Percentiles rank a stretch among this genome's conserved stretches.
Evolutionary conservation across 2,113 vertebrate species (phyloP).

Genomic region (Acrocephalus kingi): DNA sequence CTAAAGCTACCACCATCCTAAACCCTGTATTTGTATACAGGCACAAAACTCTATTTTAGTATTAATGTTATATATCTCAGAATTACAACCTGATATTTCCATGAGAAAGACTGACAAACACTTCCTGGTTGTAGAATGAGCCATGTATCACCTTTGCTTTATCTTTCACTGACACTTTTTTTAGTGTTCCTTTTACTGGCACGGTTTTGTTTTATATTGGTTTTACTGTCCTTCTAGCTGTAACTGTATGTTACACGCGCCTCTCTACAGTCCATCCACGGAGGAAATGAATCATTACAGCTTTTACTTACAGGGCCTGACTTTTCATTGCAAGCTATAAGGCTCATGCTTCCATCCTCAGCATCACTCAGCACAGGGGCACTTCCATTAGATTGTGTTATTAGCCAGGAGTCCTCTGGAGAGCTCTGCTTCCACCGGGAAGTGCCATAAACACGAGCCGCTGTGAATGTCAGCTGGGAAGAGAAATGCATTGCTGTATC

Average conservation of each 20-base stretch:
- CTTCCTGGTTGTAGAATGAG: background rate
- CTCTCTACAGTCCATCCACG: background rate
- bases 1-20: background rate
- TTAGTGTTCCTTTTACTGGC: conserved; percentile 10
- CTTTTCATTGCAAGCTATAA: background rate
- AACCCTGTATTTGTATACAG: background rate
- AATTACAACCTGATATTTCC: background rate
- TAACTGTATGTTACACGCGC: background rate
- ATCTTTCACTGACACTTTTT: background rate
- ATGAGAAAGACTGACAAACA: background rate
- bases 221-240: background rate
- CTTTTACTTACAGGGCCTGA: conserved; percentile 13
- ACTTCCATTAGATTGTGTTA: conserved; percentile 4
- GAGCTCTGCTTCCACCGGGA: background rate
- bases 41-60: background rate
- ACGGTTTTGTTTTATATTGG: background rate
- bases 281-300: conserved; percentile 41
- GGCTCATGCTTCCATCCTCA: background rate
- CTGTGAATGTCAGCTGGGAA: background rate
- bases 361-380: background rate
- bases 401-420: conserved; percentile 7
- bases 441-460: background rate
- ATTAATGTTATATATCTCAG: background rate
- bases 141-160: background rate
- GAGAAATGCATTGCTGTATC: background rate